Base-by-base conservation (phyloP, 2,113 vertebrate genomes). In the Zapornia atra region DNA sequence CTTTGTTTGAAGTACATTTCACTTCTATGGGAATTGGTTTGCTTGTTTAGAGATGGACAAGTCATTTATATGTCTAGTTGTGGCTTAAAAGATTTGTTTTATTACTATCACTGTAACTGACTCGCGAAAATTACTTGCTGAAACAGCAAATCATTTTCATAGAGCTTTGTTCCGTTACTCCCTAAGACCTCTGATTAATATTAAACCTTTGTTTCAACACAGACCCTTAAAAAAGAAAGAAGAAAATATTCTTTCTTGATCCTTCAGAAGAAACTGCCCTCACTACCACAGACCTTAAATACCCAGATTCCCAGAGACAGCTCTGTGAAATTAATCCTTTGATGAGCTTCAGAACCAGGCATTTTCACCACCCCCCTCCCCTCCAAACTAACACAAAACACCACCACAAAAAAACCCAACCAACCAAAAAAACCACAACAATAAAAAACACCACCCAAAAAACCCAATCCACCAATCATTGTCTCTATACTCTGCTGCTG, bases 151-250 rank as follows among this genome's bases (percentile, higher is more conserved):
- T 95, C 77, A 68, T 95, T 86, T 68, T 60, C 96, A 94, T 3
- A 1, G 65, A 93, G 38, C 24, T 78, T 98, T 98, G 95, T 98
- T 98, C 88, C 60, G 95, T 97, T 97, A 98, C 97, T 97, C 97
- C 86, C 63, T 97, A 89, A 95, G 93, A 95, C 90, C 96, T 89
- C 82, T 95, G 93, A 98, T 98, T 97, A 97, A 97, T 96, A 98
- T 98, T 98, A 98, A 98, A 98, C 97, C 93, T 95, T 90, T 92
- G 97, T 94, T 96, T 98, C 93, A 97, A 97, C 96, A 96, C 87
- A 97, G 90, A 98, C 97, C 96, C 96, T 96, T 82, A 95, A 90
- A 97, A 98, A 97, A 98, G 90, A 76, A 68, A 96, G 77, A 97
- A 96, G 94, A 97, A 97, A 97, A 86, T 44, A 88, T 11, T 82